Percentiles rank a stretch among this genome's conserved stretches.
phyloP scores from a whole-genome alignment of 2,113 vertebrate genomes.

The Elephantulus edwardii region DNA sequence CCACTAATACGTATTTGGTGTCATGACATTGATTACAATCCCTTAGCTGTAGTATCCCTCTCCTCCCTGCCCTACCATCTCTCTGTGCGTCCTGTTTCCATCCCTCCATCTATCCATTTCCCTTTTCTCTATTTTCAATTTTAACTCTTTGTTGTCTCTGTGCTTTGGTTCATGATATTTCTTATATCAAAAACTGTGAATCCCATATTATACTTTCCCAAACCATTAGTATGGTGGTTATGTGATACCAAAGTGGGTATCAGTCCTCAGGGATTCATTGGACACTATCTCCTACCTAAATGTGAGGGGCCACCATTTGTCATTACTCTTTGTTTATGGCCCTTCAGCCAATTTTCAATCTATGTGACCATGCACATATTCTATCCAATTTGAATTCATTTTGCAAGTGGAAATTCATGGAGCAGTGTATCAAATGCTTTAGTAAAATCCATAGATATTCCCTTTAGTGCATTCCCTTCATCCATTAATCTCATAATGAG shows the following conservation, averaged over 20 bases:
- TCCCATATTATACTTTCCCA: constrained; percentile 14
- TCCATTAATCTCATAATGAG: constrained; percentile 71
- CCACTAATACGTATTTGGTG: too few relatives aligned
- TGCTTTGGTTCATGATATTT: not conserved
- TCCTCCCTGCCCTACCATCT: too few relatives aligned
- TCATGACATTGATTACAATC: too few relatives aligned
- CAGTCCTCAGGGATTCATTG: not conserved
- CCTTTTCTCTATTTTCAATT: too few relatives aligned
- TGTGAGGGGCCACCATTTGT: constrained; percentile 50
- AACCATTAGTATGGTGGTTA: constrained; percentile 6
- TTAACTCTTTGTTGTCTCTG: not conserved
- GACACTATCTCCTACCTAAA: constrained; percentile 43
- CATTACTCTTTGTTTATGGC: constrained; percentile 71
- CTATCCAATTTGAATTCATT: constrained; percentile 79
- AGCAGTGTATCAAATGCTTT: constrained; percentile 75
- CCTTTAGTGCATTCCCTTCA: constrained; percentile 67
- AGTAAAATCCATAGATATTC: constrained; percentile 73
- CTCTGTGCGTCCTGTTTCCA: too few relatives aligned
- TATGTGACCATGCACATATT: constrained; percentile 77
- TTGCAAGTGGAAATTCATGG: constrained; percentile 74
- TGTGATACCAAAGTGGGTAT: not conserved
- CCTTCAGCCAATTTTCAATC: constrained; percentile 70
- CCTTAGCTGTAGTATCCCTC: too few relatives aligned
- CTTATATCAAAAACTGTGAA: constrained; percentile 8
- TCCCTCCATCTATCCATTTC: too few relatives aligned